Conservation (phyloP, 2,797 vertebrate species). For the Ambastaia sidthimunki region DNA sequence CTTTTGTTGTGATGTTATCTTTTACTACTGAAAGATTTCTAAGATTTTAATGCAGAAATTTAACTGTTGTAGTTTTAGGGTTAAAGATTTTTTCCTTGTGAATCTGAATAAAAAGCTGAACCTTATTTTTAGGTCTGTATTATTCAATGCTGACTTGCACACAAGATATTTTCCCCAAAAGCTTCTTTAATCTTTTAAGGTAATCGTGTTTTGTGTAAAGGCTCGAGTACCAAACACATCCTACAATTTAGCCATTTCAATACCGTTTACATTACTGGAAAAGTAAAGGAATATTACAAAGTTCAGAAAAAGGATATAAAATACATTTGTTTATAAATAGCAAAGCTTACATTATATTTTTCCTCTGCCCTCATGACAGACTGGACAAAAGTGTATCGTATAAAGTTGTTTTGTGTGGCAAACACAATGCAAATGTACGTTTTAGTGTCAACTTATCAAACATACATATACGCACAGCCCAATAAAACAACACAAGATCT, state of each 20-base stretch:
- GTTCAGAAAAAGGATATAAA: constrained; percentile 75
- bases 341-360: constrained; percentile 56
- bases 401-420: constrained; percentile 64
- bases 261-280: constrained; percentile 58
- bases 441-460: constrained; percentile 61
- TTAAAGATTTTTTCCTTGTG: neutral
- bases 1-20: constrained; percentile 1
- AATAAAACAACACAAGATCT: constrained; percentile 63
- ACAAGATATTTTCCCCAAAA: constrained; percentile 44
- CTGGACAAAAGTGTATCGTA: constrained; percentile 69
- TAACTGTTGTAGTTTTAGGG: constrained; percentile 7
- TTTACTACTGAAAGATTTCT: constrained; percentile 27
- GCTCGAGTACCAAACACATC: constrained; percentile 64
- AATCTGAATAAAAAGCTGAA: constrained; percentile 37
- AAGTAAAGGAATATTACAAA: constrained; percentile 73
- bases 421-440: constrained; percentile 54
- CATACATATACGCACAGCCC: constrained; percentile 57
- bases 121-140: neutral
- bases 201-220: constrained; percentile 59
- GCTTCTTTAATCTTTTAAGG: constrained; percentile 65
- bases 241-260: constrained; percentile 7
- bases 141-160: neutral
- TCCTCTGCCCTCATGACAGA: constrained; percentile 62
- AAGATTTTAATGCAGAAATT: neutral
- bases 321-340: constrained; percentile 69